These are phyloP conservation scores for Notamacropus eugenii DNA, from an alignment of 2,797 vertebrate species.

Conservation along the genomic window DNA sequence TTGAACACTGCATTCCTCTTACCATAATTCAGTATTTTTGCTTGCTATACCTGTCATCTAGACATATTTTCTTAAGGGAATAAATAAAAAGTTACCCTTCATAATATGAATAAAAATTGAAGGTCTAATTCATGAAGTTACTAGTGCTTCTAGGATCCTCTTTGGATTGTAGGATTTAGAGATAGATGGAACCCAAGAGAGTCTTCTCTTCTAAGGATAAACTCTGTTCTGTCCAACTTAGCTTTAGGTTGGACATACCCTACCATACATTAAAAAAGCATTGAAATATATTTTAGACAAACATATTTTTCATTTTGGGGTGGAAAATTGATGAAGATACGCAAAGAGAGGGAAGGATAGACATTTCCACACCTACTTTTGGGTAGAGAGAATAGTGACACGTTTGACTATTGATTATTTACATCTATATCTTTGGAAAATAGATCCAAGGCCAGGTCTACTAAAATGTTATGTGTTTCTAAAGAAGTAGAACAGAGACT, in stretches of 20 bases:
- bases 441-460: not conserved
- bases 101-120: not conserved
- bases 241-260: not conserved
- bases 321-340: not conserved
- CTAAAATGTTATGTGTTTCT: not conserved
- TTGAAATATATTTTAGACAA: not conserved
- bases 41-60: not conserved
- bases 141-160: not conserved
- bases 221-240: not conserved
- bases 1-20: not conserved
- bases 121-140: not conserved
- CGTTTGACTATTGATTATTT: not conserved
- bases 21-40: not conserved
- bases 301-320: not conserved
- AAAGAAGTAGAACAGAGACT: not conserved
- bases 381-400: not conserved
- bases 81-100: not conserved
- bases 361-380: not conserved
- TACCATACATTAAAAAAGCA: not conserved
- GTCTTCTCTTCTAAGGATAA: not conserved
- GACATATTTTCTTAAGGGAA: not conserved
- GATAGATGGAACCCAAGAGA: not conserved
- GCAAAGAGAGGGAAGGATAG: not conserved
- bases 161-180: not conserved
- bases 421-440: not conserved